Base-by-base conservation (phyloP, 1,140 invertebrate genomes). In the Pogonus chalceus region DNA sequence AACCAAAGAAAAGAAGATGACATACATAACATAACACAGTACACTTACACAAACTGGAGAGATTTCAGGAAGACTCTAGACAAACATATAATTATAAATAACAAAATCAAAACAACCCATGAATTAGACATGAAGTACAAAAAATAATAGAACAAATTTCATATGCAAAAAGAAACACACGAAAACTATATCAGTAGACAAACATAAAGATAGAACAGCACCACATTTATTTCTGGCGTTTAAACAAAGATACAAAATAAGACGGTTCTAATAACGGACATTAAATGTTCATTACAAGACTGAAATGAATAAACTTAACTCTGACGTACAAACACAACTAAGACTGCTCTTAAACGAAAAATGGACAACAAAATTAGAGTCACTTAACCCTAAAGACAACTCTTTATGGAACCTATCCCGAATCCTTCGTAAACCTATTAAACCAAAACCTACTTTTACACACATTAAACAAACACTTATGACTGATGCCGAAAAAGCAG, bases 351-450 rank as follows among this genome's bases (percentile, higher is more conserved):
- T 31, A 31, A 31, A 31, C 26, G 14, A 4, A 31, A 31, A 31
- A 31, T 31, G 26, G 26, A 7, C 4, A 31, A 31, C 4, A 4
- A 31, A 31, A 52, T 23, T 62, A 23, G 31, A 52, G 31, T 53
- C 47, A 18, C 47, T 60, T n/a, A 16, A 54, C 51, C 23, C 37
- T 56, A 0, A 24, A 52, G 56, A 62, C 20, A 57, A 60, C 26
- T 54, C 56, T 0, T 22, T 60, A 0, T 62, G 61, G 58, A 56
- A 56, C 51, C 54, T 54, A 48, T 39, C 22, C 24, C n/a, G n/a
- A n/a, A n/a, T n/a, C n/a, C n/a, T n/a, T n/a, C n/a, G n/a, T n/a
- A n/a, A n/a, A n/a, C n/a, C 46, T 52, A 16, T n/a, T 31, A 49
- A n/a, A 14, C 35, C 20, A 2, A 55, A 55, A 16, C 56, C 58